Evolutionary conservation across 2,113 vertebrate genomes (phyloP).

Genomic region (Tragulus kanchil): DNA sequence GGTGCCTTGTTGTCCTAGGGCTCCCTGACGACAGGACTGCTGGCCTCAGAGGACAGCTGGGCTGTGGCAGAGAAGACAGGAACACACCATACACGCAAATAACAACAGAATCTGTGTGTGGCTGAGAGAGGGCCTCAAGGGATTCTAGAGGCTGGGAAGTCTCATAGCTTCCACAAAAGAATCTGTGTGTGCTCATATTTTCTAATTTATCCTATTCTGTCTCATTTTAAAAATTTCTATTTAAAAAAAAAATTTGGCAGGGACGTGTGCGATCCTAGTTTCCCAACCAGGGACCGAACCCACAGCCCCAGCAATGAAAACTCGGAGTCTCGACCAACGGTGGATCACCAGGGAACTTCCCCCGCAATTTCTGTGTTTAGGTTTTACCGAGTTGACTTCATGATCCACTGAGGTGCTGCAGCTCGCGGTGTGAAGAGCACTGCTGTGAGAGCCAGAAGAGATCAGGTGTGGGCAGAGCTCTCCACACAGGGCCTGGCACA

Average conservation of each 20-base stretch:
- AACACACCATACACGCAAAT: rapidly evolving
- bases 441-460: not conserved
- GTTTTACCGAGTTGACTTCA: not conserved
- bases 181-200: too few species aligned
- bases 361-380: not conserved
- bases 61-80: not conserved
- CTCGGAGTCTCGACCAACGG: not conserved
- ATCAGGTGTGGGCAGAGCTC: not conserved
- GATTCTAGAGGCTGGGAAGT: not conserved
- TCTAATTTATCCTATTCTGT: not conserved
- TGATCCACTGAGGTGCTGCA: not conserved
- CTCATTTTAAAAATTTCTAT: not conserved
- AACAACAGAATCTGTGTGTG: not conserved
- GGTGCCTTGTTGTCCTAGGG: not conserved
- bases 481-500: not conserved
- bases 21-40: not conserved
- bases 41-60: not conserved
- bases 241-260: not conserved
- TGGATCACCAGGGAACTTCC: not conserved
- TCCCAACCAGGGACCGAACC: not conserved
- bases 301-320: not conserved
- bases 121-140: not conserved
- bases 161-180: not conserved
- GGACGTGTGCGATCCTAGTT: not conserved
- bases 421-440: not conserved